phyloP scores from a whole-genome alignment of 1,140 invertebrate species.

The Drosophila kohkoa region DNA sequence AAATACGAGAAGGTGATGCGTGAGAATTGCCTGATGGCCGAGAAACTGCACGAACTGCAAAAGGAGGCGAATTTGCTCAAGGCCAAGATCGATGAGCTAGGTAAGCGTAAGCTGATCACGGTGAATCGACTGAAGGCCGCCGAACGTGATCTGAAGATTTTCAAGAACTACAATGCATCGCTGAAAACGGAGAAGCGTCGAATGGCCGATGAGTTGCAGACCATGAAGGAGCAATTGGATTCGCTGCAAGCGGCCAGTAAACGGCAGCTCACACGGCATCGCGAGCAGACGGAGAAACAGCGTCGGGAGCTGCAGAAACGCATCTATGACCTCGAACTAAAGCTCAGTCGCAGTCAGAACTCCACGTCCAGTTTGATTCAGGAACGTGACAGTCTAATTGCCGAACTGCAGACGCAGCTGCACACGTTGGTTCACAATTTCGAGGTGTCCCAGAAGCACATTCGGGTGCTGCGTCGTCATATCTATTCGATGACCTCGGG shows the following conservation, averaged over 20 bases:
- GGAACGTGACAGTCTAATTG: constrained; percentile 76
- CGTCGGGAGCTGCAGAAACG: constrained; percentile 76
- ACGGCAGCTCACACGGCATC: constrained; percentile 65
- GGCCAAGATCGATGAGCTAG: constrained; percentile 73
- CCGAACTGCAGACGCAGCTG: constrained; percentile 76
- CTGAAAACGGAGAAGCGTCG: constrained; percentile 71
- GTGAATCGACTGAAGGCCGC: constrained; percentile 72
- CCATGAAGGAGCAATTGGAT: constrained; percentile 64
- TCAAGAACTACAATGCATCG: constrained; percentile 74
- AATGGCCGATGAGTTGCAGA: constrained; percentile 57
- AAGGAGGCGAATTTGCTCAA: constrained; percentile 66
- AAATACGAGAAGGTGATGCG: constrained; percentile 70
- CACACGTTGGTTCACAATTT: constrained; percentile 81
- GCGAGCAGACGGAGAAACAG: constrained; percentile 77
- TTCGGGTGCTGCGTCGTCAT: constrained; percentile 71
- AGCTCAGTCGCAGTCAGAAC: constrained; percentile 75
- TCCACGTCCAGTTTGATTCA: constrained; percentile 75
- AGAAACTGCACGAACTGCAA: constrained; percentile 67
- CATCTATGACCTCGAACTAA: constrained; percentile 75
- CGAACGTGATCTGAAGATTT: constrained; percentile 77
- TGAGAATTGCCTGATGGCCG: constrained; percentile 68
- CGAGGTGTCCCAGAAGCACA: constrained; percentile 81
- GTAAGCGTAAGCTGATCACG: constrained; percentile 61
- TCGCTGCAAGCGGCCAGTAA: constrained; percentile 64
- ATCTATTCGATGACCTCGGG: constrained; percentile 75